Evolutionary conservation across 53 echinoderm and acorn worm genomes (phyloP), one percentile per base, ranked within the genome.

Genomic region (Mesocentrotus franciscanus): DNA sequence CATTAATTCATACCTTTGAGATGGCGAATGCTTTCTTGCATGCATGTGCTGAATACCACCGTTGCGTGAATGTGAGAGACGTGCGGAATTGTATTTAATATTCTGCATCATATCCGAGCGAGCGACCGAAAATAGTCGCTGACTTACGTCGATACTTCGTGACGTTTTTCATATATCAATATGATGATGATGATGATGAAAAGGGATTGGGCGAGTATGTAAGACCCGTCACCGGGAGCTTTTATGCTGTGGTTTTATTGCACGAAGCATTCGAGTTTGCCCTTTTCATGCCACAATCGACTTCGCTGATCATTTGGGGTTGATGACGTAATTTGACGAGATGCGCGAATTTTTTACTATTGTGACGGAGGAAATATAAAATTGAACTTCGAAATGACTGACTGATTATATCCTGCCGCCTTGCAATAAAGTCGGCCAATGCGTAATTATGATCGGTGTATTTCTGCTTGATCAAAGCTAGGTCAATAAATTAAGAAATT

Each of bases 81-180:
- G 33, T 17, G 33, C 11, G 33, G 35, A 81, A 81, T 81, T 81
- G 34, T 81, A 81, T 81, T 81, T 33, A 81, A 81, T 81, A 81
- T 81, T 81, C 81, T 32, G 33, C 20, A 81, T 81, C 81, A 27
- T 27, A 81, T 81, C 27, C 81, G 17, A 35, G 36, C 39, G 81
- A 7, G 81, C 81, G 81, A 81, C 81, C 81, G 16, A 81, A 81
- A 81, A 81, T 81, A 81, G 81, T 35, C 33, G 11, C 34, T 15
- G 81, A 81, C 81, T 35, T 81, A 81, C 81, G 81, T 81, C 26
- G 81, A 81, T 81, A 39, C 34, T 8, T 20, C 15, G 34, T 81
- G 81, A 81, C 81, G 81, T 81, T 81, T 39, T 81, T 81, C 81
- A 39, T 81, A 81, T 39, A 81, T 81, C 81, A 81, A 81, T 81